Conservation (phyloP, 2,113 vertebrate species). For the Hepsetus odoe region DNA sequence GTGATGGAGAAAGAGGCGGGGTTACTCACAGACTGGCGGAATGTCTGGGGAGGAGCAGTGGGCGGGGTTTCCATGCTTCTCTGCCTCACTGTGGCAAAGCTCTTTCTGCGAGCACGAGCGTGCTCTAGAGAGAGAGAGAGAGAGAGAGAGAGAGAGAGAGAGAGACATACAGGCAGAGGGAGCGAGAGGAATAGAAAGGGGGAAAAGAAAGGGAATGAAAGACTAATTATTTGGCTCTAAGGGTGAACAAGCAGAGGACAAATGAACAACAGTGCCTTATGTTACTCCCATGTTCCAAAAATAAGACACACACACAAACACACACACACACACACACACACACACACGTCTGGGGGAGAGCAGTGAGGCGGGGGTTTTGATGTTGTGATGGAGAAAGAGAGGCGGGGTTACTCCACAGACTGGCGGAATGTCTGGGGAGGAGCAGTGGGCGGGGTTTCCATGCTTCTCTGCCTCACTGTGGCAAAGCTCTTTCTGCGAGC, state of each 20-base stretch:
- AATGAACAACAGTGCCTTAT: constrained; percentile 26
- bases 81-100: constrained; percentile 89
- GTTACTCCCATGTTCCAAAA: constrained; percentile 18
- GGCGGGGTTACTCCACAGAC: background rate
- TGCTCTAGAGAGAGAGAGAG: constrained; percentile 71
- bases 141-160: constrained; percentile 24
- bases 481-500: constrained; percentile 91
- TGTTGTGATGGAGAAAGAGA: background rate
- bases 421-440: too few species aligned
- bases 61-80: constrained; percentile 92
- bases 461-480: constrained; percentile 89
- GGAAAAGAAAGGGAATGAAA: constrained; percentile 11
- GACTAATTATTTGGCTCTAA: constrained; percentile 21
- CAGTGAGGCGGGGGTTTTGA: constrained; percentile 70
- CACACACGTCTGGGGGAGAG: constrained; percentile 74
- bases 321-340: background rate
- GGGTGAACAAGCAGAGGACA: constrained; percentile 2
- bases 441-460: constrained; percentile 83
- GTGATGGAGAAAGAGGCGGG: background rate
- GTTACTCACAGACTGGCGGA: background rate
- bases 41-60: constrained; percentile 30
- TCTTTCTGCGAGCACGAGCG: constrained; percentile 87
- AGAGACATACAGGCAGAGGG: constrained; percentile 11
- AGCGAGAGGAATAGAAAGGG: constrained; percentile 14
- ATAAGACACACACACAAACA: background rate